Percentiles rank a stretch among this genome's conserved stretches.
phyloP scores from a whole-genome alignment of 2,888 invertebrate species.

The Thera britannica region DNA sequence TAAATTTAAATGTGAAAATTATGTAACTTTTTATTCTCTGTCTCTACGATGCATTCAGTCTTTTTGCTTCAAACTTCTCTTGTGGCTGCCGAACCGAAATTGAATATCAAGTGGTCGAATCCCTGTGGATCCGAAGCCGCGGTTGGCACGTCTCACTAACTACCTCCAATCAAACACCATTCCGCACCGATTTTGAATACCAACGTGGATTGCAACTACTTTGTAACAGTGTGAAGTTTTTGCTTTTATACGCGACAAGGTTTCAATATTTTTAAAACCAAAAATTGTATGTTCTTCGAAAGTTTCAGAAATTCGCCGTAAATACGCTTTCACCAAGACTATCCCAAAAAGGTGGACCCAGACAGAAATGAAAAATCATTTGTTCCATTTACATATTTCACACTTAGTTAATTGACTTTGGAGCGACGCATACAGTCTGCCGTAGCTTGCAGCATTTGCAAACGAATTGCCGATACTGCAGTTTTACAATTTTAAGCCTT shows the following conservation, averaged over 20 bases:
- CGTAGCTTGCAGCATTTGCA: slow-evolving; percentile 46
- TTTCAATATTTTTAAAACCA: too few relatives aligned
- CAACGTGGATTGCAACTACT: slow-evolving; percentile 19
- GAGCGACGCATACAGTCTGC: slow-evolving; percentile 51
- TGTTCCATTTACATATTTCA: slow-evolving; percentile 68
- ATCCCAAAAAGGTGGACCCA: slow-evolving; percentile 9
- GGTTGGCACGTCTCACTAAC: slow-evolving; percentile 33
- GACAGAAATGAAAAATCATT: slow-evolving; percentile 37
- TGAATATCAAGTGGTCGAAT: slow-evolving; percentile 23
- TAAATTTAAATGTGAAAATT: not conserved
- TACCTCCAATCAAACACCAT: slow-evolving; percentile 37
- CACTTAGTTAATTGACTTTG: slow-evolving; percentile 68
- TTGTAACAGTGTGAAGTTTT: slow-evolving; percentile 15
- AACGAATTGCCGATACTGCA: slow-evolving; percentile 44
- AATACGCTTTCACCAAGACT: slow-evolving; percentile 1
- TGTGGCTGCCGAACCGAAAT: slow-evolving; percentile 10
- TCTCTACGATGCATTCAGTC: not conserved
- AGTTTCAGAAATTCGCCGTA: not conserved
- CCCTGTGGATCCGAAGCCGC: slow-evolving; percentile 17
- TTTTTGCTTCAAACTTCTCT: not conserved
- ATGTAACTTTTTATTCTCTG: too few relatives aligned
- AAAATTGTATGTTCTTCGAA: not conserved
- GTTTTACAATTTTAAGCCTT: slow-evolving; percentile 26
- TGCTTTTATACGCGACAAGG: not conserved
- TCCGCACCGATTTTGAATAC: slow-evolving; percentile 29